Percentiles rank a stretch among this genome's conserved stretches.
These are phyloP conservation scores for Chrysolina americana DNA, from an alignment of 2,888 invertebrate genomes.

Conservation along the genomic window DNA sequence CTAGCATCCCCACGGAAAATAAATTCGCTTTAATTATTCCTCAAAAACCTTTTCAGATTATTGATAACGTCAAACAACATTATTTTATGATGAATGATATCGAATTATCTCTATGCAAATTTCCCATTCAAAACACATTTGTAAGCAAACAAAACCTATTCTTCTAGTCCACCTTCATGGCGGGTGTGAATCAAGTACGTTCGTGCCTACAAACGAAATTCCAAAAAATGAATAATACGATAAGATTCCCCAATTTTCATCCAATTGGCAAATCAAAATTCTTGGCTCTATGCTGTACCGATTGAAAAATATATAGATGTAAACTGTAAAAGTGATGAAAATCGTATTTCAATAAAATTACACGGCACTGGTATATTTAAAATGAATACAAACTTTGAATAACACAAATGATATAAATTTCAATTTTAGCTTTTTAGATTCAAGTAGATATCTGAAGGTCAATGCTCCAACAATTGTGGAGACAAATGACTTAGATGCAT, in stretches of 20 bases:
- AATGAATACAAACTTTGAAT: no score
- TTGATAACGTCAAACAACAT: conserved; percentile 3
- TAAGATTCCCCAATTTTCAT: no score
- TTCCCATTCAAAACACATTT: no score
- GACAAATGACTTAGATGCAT: neutral
- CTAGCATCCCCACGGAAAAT: neutral
- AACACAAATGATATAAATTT: neutral
- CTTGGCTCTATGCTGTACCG: no score
- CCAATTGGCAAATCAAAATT: no score
- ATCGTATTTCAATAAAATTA: no score
- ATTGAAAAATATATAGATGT: no score
- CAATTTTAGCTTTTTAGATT: neutral
- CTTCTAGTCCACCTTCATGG: neutral
- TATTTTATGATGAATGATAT: no score
- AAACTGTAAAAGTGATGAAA: no score
- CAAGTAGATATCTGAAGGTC: no score
- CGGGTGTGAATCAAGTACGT: no score
- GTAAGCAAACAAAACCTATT: conserved; percentile 1
- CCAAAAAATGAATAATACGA: neutral
- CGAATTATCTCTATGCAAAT: neutral
- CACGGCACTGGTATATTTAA: no score
- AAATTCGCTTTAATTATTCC: neutral
- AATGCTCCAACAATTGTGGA: neutral
- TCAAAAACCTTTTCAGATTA: conserved; percentile 2
- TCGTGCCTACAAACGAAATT: neutral